A percentile compares a stretch with the other conserved stretches of the same genome.
Conservation (phyloP, 2,113 vertebrate genomes). For the Poicephalus meyeri region DNA sequence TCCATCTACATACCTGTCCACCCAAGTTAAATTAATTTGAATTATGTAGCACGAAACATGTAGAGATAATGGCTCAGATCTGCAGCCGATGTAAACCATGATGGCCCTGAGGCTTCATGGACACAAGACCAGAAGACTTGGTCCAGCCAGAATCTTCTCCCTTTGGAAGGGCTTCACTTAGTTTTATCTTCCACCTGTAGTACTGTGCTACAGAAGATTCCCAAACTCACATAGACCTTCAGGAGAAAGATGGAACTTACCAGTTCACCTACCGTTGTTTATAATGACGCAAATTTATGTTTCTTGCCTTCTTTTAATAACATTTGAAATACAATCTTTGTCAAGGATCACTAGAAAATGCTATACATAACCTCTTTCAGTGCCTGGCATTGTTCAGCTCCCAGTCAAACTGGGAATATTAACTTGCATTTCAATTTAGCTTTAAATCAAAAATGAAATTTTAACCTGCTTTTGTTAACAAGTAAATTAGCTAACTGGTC, state of each 20-base stretch:
- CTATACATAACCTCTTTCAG: not conserved
- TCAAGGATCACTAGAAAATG: not conserved
- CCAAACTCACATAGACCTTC: not conserved
- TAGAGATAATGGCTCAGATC: not conserved
- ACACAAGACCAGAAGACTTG: not conserved
- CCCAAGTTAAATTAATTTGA: not conserved
- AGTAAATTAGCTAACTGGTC: not conserved
- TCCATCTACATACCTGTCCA: not conserved
- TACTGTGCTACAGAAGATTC: not conserved
- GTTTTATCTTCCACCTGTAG: not conserved
- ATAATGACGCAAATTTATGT: not conserved
- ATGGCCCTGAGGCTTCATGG: not conserved
- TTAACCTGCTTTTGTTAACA: not conserved
- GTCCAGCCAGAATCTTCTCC: not conserved
- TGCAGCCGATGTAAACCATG: accelerated
- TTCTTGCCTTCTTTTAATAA: not conserved
- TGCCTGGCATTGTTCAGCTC: not conserved
- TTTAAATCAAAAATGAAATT: not conserved
- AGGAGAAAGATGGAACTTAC: not conserved
- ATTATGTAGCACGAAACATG: not conserved
- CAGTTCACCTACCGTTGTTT: not conserved
- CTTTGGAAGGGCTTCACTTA: not conserved
- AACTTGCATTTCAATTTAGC: not conserved
- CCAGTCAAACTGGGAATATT: not conserved
- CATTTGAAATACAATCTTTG: not conserved